Evolutionary conservation across 1,140 invertebrate genomes (phyloP).

Genomic region (Drosophila sulfurigaster): DNA sequence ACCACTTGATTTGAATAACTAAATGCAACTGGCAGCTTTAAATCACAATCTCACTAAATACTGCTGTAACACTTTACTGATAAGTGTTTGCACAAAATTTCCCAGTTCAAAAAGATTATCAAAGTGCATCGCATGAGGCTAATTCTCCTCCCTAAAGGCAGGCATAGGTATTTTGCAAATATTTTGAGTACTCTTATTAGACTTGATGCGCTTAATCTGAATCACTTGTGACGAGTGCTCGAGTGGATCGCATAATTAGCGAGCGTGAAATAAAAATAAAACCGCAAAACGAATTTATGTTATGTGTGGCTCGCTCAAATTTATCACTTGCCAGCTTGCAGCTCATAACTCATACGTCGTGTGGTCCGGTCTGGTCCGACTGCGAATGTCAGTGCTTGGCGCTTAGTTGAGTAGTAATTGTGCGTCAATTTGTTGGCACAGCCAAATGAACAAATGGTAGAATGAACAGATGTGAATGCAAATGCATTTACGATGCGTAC

Average conservation of each 20-base stretch:
- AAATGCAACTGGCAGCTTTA: not conserved
- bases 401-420: constrained; percentile 75
- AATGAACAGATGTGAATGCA: constrained; percentile 23
- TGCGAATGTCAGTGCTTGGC: constrained; percentile 56
- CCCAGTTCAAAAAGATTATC: not conserved
- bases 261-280: constrained; percentile 21
- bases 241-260: constrained; percentile 15
- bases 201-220: not conserved
- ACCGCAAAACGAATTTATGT: constrained; percentile 53
- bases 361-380: constrained; percentile 46
- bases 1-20: not conserved
- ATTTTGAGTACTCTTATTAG: too few relatives aligned
- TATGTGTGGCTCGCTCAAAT: constrained; percentile 60
- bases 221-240: not conserved
- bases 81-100: not conserved
- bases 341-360: constrained; percentile 77
- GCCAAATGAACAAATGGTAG: constrained; percentile 6
- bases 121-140: not conserved
- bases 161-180: too few relatives aligned
- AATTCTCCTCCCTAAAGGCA: too few relatives aligned
- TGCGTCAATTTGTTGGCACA: constrained; percentile 71
- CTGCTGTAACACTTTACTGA: not conserved
- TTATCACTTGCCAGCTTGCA: constrained; percentile 47
- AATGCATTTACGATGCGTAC: not conserved
- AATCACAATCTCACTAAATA: too few relatives aligned